A percentile compares a stretch with the other conserved stretches of the same genome.
Evolutionary conservation across 2,888 invertebrate species (phyloP).

Genomic region (Pammene fasciana): DNA sequence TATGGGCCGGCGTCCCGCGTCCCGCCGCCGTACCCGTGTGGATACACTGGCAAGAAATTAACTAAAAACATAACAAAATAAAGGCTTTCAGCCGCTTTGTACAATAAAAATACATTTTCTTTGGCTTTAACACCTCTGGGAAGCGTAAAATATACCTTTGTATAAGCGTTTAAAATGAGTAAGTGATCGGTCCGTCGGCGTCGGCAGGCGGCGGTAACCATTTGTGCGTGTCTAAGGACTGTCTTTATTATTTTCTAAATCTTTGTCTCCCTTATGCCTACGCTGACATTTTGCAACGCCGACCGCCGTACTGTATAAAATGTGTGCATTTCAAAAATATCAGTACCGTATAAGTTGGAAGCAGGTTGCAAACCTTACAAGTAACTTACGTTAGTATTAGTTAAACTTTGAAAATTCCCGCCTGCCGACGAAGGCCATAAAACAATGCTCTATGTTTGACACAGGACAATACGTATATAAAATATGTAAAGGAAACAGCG

Average conservation of each 20-base stretch:
- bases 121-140: conserved; percentile 75
- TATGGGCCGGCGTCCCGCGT: not conserved
- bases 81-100: conserved; percentile 72
- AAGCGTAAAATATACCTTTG: conserved; percentile 70
- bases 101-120: conserved; percentile 66
- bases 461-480: conserved; percentile 60
- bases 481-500: conserved; percentile 56
- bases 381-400: not conserved
- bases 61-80: conserved; percentile 52
- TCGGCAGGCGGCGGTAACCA: conserved; percentile 17
- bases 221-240: not conserved
- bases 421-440: conserved; percentile 50
- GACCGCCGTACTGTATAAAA: no score
- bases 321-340: no score
- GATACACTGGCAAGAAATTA: conserved; percentile 57
- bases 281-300: no score
- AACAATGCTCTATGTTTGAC: conserved; percentile 65
- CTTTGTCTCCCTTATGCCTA: no score
- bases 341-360: no score
- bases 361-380: no score
- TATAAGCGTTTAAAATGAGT: conserved; percentile 59
- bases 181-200: conserved; percentile 32
- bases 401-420: conserved; percentile 30
- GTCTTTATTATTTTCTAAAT: no score
- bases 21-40: conserved; percentile 27